Base-by-base conservation (phyloP, 2,797 vertebrate genomes). In the Hydrophis major region DNA sequence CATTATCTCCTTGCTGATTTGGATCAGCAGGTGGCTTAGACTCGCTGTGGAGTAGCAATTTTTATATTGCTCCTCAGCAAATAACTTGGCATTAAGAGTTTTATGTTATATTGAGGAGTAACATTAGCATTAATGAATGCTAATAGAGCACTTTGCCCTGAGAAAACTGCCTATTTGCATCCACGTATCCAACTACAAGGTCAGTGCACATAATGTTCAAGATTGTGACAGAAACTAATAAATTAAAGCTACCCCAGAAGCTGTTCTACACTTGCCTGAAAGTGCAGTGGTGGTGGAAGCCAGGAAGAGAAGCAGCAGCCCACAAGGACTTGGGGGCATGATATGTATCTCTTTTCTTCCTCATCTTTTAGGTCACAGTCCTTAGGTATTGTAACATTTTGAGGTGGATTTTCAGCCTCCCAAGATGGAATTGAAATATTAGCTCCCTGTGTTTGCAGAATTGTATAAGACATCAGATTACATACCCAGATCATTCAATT, bases 21-120 rank as follows among this genome's bases (percentile, higher is more conserved):
- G 90, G 74, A 93, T 91, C 93, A 93, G 93, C 93, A 93, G 93
- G 93, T 93, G 93, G 93, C 57, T 93, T 66, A 56, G 90, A 53
- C 93, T 88, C 32, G 59, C 93, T 89, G 93, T 22, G 93, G 93
- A 93, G 93, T 91, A 93, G 90, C 90, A 93, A 93, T 93, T 93
- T 93, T 93, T 86, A 93, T 93, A 91, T 93, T 93, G 93, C 93
- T 93, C 90, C 90, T 93, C 90, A 89, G 90, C 90, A 93, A 93
- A 93, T 93, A 93, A 93, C 93, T 93, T 91, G 93, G 93, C 93
- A 93, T 93, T 93, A 93, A 93, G 93, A 91, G 87, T 91, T 91
- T 93, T 93, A 93, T 93, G 93, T 90, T 66, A 87, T 60, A 86
- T 53, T 2, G 32, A 91, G 87, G 69, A 91, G 90, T 91, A 93